Percentiles rank a stretch among this genome's conserved stretches.
phyloP scores from a whole-genome alignment of 1,140 invertebrate genomes.

The Periplaneta americana region DNA sequence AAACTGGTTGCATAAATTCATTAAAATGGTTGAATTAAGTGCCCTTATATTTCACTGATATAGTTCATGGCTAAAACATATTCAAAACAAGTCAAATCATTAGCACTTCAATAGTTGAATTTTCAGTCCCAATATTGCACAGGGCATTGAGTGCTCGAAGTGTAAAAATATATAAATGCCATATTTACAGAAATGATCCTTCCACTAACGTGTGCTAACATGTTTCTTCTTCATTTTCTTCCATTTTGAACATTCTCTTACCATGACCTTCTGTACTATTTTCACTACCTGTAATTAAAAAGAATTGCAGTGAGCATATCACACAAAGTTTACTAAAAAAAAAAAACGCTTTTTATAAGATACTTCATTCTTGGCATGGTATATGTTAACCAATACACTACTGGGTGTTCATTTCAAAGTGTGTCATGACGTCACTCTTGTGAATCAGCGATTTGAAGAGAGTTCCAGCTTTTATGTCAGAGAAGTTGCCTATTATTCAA shows the following conservation, averaged over 20 bases:
- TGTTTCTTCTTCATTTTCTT: conserved; percentile 1
- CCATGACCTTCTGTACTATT: neutral
- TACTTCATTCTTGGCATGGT: neutral
- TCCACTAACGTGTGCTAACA: neutral
- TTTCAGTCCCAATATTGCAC: neutral
- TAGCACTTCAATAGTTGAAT: neutral
- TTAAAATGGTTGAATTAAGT: neutral
- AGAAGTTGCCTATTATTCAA: too few species aligned
- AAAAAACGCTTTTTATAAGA: neutral
- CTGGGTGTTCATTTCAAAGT: too few species aligned
- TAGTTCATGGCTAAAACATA: neutral
- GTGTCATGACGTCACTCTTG: too few species aligned
- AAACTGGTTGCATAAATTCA: neutral
- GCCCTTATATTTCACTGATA: neutral
- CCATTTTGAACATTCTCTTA: conserved; percentile 7
- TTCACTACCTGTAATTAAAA: neutral
- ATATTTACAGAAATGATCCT: neutral
- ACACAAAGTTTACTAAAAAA: neutral
- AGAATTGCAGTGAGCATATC: neutral
- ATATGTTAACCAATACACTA: neutral
- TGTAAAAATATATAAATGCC: neutral
- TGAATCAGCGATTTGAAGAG: too few species aligned
- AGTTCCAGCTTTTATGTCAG: too few species aligned
- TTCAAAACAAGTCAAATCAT: neutral
- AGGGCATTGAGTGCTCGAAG: neutral